Evolutionary conservation across 2,797 vertebrate species (phyloP), one percentile per base, ranked within the genome.

Genomic region (Amblyopsis hoosieri): DNA sequence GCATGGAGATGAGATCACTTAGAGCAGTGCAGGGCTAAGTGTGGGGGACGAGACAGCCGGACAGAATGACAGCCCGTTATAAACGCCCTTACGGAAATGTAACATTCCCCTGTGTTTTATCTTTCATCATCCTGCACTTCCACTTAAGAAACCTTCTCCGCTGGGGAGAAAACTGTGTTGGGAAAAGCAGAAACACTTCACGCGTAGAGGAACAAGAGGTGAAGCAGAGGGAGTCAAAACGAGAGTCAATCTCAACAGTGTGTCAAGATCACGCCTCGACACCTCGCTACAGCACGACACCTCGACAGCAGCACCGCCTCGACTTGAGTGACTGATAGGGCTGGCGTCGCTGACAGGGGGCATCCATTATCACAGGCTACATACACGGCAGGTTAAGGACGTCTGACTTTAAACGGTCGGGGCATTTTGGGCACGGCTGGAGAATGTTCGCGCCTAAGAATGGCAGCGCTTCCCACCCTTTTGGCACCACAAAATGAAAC

Each of bases 1-100:
- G 88, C 76, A 82, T 80, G 50, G 74, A 67, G 87, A 87, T 85
- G 78, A 89, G 85, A 80, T 86, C 81, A 69, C 65, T 62, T 63
- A 10, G 54, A 76, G 37, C 37, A 37, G 37, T 37, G 6, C 6
- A 7, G 37, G 6, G 6, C 7, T 42, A 42, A 42, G 37, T 42
- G 37, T 42, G 37, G 37, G 37, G 37, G 37, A 9, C 37, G 37
- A 42, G 37, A 42, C 37, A 10, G 37, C 37, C 9, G 8, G 45
- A 56, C 65, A 58, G 59, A 23, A 45, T 47, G 60, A 57, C 58
- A 33, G 19, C 46, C 37, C 1, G 48, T 64, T 78, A 61, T 56
- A 70, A 17, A 48, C 48, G 14, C 6, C 63, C 59, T 61, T 58
- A 45, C 59, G 64, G 0, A 48, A 63, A 54, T 37, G 67, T 33